Percentiles rank a stretch among this genome's conserved stretches.
Conservation (phyloP, 2,797 vertebrate species). For the Pseudotriccus pelzelni region DNA sequence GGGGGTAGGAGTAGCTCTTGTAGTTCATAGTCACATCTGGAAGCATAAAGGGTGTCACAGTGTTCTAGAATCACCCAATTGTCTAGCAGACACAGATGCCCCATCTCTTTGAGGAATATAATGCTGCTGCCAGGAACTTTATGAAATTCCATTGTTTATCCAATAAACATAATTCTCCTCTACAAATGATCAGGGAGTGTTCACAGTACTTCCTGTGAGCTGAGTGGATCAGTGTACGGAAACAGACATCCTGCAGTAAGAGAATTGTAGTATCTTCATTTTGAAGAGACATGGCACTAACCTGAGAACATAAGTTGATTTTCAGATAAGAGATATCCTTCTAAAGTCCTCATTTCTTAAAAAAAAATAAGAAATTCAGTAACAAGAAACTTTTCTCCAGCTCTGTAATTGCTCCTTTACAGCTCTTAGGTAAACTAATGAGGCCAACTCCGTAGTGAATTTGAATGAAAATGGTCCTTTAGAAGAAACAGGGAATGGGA, state of each 20-base stretch:
- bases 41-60: not conserved
- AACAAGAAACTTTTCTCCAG: not conserved
- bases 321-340: not conserved
- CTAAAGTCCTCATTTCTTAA: not conserved
- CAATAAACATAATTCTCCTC: not conserved
- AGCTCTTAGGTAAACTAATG: not conserved
- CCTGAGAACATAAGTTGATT: not conserved
- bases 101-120: not conserved
- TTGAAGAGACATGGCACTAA: not conserved
- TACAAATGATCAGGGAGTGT: not conserved
- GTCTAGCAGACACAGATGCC: not conserved
- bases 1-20: not conserved
- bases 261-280: not conserved
- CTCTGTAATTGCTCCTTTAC: not conserved
- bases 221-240: not conserved
- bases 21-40: not conserved
- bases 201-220: not conserved
- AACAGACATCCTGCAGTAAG: not conserved
- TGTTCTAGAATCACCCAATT: not conserved
- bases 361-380: not conserved
- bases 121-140: not conserved
- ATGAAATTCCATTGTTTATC: not conserved
- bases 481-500: not conserved
- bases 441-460: not conserved
- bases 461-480: not conserved